A percentile compares a stretch with the other conserved stretches of the same genome.
These are phyloP conservation scores for Ostrea edulis DNA, from an alignment of 1,140 invertebrate genomes.

Conservation along the genomic window DNA sequence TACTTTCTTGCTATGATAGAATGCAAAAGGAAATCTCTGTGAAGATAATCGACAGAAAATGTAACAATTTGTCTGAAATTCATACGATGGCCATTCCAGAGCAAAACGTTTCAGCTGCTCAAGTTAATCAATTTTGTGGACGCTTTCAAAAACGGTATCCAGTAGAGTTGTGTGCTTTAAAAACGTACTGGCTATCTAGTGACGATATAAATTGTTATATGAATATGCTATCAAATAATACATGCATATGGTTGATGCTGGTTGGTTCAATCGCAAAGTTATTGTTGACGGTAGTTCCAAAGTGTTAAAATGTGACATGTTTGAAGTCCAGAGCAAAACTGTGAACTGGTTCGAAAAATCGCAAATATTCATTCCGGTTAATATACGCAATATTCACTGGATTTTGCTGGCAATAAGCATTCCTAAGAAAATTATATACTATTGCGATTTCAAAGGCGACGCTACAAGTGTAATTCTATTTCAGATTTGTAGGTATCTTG, in stretches of 20 bases:
- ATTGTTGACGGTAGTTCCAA: too few relatives aligned
- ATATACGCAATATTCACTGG: slow-evolving; percentile 14
- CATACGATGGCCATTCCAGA: background rate
- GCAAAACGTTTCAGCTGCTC: background rate
- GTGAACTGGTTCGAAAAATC: slow-evolving; percentile 17
- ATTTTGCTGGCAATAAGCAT: background rate
- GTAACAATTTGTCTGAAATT: background rate
- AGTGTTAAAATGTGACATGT: background rate
- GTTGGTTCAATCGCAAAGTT: too few relatives aligned
- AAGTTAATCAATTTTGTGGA: background rate
- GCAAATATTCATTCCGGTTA: background rate
- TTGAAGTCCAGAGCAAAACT: background rate
- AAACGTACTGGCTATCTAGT: too few relatives aligned
- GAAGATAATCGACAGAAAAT: too few relatives aligned
- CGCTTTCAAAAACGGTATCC: too few relatives aligned
- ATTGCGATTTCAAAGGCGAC: background rate
- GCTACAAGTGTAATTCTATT: background rate
- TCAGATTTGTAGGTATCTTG: slow-evolving; percentile 1
- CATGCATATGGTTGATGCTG: too few relatives aligned
- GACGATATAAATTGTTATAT: too few relatives aligned
- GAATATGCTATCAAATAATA: too few relatives aligned
- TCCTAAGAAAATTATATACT: too few relatives aligned
- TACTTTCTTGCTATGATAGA: too few relatives aligned
- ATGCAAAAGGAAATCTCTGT: too few relatives aligned
- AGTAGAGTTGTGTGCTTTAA: too few relatives aligned